Evolutionary conservation across 2,888 invertebrate genomes (phyloP).

Genomic region (Eurois occulta): DNA sequence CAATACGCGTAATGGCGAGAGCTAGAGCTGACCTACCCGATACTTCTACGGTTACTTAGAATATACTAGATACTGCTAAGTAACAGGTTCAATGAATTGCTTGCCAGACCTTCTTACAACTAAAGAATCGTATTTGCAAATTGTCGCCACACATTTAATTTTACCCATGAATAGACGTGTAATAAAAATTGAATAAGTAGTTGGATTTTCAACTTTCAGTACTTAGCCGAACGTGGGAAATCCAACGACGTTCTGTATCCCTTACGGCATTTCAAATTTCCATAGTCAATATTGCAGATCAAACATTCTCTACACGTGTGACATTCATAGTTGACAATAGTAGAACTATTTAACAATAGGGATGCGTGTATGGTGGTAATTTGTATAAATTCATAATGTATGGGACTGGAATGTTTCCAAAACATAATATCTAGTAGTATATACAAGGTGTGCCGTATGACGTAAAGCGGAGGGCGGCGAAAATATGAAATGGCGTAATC

Average conservation of each 20-base stretch:
- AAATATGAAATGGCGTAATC: not conserved
- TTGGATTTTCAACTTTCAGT: not conserved
- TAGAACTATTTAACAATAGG: conserved; percentile 14
- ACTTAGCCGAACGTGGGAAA: not conserved
- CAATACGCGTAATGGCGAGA: too few species aligned
- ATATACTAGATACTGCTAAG: too few species aligned
- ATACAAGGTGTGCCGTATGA: conserved; percentile 1
- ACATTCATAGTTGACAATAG: conserved; percentile 19
- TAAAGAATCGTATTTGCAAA: not conserved
- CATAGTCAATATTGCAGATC: not conserved
- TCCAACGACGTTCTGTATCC: not conserved
- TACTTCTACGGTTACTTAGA: too few species aligned
- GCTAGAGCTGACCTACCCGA: too few species aligned
- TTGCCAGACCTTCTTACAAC: not conserved
- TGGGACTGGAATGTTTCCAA: conserved; percentile 47
- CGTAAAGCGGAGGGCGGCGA: too few species aligned
- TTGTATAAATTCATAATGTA: conserved; percentile 31
- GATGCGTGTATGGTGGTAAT: not conserved
- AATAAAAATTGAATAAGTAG: not conserved
- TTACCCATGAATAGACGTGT: not conserved
- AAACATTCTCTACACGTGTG: conserved; percentile 10
- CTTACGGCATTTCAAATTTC: not conserved
- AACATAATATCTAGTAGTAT: conserved; percentile 16
- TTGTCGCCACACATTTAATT: not conserved
- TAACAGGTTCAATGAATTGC: too few species aligned